Base-by-base conservation (phyloP, 2,113 vertebrate species). In the Urocolius indicus region DNA sequence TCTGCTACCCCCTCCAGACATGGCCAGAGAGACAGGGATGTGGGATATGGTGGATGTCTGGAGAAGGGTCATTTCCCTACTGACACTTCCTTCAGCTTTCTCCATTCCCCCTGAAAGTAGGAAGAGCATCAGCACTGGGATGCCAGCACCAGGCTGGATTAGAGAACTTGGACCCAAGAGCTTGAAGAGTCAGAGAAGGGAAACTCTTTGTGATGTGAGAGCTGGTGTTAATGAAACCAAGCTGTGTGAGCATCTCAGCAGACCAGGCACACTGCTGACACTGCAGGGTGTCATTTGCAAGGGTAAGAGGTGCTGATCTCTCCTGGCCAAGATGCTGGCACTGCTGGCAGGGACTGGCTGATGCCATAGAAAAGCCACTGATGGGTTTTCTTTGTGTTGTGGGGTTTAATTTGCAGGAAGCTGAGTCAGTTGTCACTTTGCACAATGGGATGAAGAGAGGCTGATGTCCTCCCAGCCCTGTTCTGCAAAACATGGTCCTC, bases 111-210 rank as follows among this genome's bases (percentile, higher is more conserved):
- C 23, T 24, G 41, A 26, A 87, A 87, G 62, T 0, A 68, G 48
- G 30, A 61, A 61, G 36, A 76, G 15, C 11, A 92, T 57, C 69
- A 59, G 74, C 3, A 0, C 4, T 13, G 5, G 24, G 86, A 26
- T 82, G 57, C 74, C 71, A 36, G 4, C 3, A 2, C 45, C 13
- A 38, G 75, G 69, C 81, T 76, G 84, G 13, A 72, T 90, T 43
- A 94, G 87, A 87, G 68, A 91, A 87, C 51, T 67, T 10, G n/a
- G 21, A 69, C 76, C 72, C 89, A 27, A 62, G 94, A 90, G 76
- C 80, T 89, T 88, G 49, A 21, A 34, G 41, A 58, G 36, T 27
- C 63, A 52, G 79, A 29, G 72, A 75, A 73, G 51, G 89, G 65
- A 73, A 85, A 11, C 41, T 24, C 80, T 0, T 41, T 12, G 26